Percentiles rank a stretch among this genome's conserved stretches.
These are phyloP conservation scores for Lasioglossum oenotherae DNA, from an alignment of 2,888 invertebrate genomes.

Conservation along the genomic window DNA sequence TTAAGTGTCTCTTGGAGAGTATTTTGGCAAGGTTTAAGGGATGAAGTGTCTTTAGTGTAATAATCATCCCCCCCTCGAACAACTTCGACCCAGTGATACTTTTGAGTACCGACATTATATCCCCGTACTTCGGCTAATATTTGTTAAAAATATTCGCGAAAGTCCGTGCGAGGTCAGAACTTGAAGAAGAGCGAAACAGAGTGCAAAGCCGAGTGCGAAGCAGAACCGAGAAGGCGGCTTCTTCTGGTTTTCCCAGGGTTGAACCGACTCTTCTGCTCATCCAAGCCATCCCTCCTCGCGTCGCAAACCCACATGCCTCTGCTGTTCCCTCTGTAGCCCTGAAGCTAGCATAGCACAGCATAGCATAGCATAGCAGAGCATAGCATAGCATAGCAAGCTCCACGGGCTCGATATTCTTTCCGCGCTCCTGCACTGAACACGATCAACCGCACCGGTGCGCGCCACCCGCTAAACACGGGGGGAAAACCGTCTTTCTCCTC, in stretches of 20 bases:
- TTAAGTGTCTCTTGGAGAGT: too few species aligned
- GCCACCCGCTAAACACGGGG: conserved; percentile 30
- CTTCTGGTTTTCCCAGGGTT: conserved; percentile 55
- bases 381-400: conserved; percentile 1
- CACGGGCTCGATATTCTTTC: conserved; percentile 66
- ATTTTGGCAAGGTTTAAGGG: too few species aligned
- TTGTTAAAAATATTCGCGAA: background rate
- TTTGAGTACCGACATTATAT: background rate
- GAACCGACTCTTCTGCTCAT: conserved; percentile 15
- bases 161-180: background rate
- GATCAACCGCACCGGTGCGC: conserved; percentile 60
- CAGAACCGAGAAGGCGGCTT: conserved; percentile 16
- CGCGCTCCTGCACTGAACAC: conserved; percentile 62
- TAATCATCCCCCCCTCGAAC: too few species aligned
- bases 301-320: conserved; percentile 9
- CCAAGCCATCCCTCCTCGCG: background rate
- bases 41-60: too few species aligned
- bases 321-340: conserved; percentile 22
- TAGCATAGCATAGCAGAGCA: background rate
- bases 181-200: background rate
- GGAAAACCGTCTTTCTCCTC: background rate
- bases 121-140: background rate
- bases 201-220: background rate
- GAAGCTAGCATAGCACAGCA: background rate
- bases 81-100: background rate